Percentiles rank a stretch among this genome's conserved stretches.
Conservation (phyloP, 2,113 vertebrate genomes). For the Cichladusa arquata region DNA sequence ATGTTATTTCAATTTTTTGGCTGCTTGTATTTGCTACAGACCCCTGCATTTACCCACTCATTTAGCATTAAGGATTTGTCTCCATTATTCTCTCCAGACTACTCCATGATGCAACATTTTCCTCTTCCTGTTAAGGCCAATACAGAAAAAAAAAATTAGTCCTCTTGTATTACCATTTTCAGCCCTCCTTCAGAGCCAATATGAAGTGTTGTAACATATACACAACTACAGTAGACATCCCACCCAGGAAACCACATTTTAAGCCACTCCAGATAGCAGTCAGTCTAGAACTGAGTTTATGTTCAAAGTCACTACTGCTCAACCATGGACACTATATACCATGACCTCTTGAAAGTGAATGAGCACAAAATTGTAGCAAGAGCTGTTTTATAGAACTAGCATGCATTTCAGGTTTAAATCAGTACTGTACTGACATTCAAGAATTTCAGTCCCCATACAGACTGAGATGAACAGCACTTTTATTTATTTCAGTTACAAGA, state of each 20-base stretch:
- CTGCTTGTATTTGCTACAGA: background rate
- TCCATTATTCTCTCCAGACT: background rate
- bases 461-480: constrained; percentile 80
- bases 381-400: background rate
- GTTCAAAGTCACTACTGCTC: background rate
- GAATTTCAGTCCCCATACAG: constrained; percentile 79
- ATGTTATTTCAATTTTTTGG: background rate
- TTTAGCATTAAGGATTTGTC: background rate
- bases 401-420: constrained; percentile 45
- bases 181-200: background rate
- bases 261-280: background rate
- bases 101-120: background rate
- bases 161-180: background rate
- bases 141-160: background rate
- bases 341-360: background rate
- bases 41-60: background rate
- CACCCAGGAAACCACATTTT: background rate
- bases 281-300: background rate
- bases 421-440: constrained; percentile 63
- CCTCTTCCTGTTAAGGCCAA: background rate
- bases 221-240: background rate
- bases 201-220: background rate
- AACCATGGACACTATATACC: background rate
- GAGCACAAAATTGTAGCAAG: background rate
- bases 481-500: constrained; percentile 74